Evolutionary conservation across 2,113 vertebrate genomes (phyloP), one percentile per base, ranked within the genome.

Genomic region (Tachuris rubrigastra): DNA sequence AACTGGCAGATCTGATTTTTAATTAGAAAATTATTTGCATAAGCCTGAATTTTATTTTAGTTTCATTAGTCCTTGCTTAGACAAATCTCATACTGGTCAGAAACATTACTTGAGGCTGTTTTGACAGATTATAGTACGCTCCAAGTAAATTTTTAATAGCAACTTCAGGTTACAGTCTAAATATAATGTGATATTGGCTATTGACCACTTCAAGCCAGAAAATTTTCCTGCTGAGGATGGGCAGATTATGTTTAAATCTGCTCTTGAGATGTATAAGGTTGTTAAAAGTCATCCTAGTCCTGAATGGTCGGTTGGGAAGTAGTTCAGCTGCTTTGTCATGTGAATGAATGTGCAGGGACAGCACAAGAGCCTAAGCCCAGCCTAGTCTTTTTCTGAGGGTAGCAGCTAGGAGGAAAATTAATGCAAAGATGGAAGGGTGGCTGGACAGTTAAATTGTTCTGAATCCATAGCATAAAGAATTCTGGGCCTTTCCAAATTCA

Each of bases 271-370:
- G 5, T 24, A 11, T 13, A n/a, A 47, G 30, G 7, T 5, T 53
- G 5, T 18, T 50, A 30, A 46, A 77, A 74, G 19, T 23, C 28
- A 25, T 37, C 14, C 41, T 14, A n/a, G 19, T 17, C 10, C 12
- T 63, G 5, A 2, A 2, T 49, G 53, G 24, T 39, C 31, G 58
- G 0, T 11, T 78, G 50, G 10, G 56, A 74, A 53, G 46, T 1
- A 37, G 24, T 37, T 58, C 14, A 7, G 33, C 20, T 35, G 15
- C 9, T 71, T 79, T 68, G 13, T 42, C 27, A 1, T 6, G 18
- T 14, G 49, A 66, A 39, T 15, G 44, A 62, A 39, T 1, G 15
- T 3, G 14, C 44, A 78, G 30, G 49, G 31, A 33, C 31, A 41
- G 22, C 23, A 31, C 25, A 15, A 6, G 58, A 23, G 46, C 31